Base-by-base conservation (phyloP, 2,888 invertebrate species). In the Machimus rusticus region DNA sequence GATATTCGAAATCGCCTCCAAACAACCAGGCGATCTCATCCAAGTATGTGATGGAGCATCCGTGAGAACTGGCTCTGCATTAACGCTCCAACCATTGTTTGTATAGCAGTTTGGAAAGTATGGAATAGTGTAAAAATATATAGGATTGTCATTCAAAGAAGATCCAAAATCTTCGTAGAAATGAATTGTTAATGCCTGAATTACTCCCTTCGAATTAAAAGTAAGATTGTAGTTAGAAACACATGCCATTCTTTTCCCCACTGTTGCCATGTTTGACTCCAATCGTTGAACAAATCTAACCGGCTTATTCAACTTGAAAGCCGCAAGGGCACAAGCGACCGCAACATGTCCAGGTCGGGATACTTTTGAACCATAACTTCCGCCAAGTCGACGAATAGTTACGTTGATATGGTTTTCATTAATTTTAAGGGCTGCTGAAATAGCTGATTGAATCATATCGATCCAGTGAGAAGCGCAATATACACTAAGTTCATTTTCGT, bases 341-440 rank as follows among this genome's bases (percentile, higher is more conserved):
- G 96, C 94, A 0, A 95, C 91, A 9, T 94, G 93, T 16, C 93
- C 92, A 6, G 94, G 92, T 6, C 97, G 94, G 0, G 94, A 94
- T 84, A 97, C 8, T 88, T 97, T 97, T 0, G 93, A 94, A 0
- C 97, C 97, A 91, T 95, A 97, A 0, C 93, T 96, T 12, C 97
- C 97, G 6, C 97, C 97, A 3, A 97, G 89, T 74, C 89, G 87
- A 19, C 86, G 19, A 46, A 85, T 46, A 5, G n/a, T 74, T 23
- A 85, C 39, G n/a, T 85, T 85, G 8, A 87, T 84, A 86, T 94
- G 93, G 88, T 93, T 88, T 81, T 94, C 92, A 4, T 94, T 93
- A 14, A 95, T 90, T n/a, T 93, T 93, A 5, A 95, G 92, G 51
- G 93, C 93, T 34, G 92, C 89, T 0, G 95, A 93, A 23, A 95